Percentiles rank a stretch among this genome's conserved stretches.
phyloP scores from a whole-genome alignment of 2,888 invertebrate genomes.

The Chironomus riparius region DNA sequence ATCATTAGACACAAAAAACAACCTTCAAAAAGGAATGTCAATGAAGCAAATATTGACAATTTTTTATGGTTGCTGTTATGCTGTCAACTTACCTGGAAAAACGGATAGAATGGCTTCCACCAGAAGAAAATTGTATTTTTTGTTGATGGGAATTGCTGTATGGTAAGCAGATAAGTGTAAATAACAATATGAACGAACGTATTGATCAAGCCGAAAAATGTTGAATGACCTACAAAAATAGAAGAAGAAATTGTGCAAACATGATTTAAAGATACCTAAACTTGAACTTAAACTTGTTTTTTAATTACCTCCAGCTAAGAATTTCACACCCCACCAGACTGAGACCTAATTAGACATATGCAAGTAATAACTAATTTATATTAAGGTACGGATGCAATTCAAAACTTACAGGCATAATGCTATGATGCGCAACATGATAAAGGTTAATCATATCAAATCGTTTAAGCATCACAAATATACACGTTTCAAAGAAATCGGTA shows the following conservation, averaged over 20 bases:
- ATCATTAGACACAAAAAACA: not conserved
- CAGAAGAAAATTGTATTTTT: not conserved
- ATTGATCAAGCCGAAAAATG: slow-evolving; percentile 89
- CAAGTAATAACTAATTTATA: too few relatives aligned
- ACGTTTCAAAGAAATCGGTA: slow-evolving; percentile 20
- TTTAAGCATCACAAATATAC: slow-evolving; percentile 8
- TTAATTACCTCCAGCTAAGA: slow-evolving; percentile 51
- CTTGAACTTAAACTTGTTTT: too few relatives aligned
- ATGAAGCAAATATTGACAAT: not conserved
- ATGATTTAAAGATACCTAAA: too few relatives aligned
- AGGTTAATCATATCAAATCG: slow-evolving; percentile 21
- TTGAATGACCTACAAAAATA: slow-evolving; percentile 59
- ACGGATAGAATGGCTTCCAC: slow-evolving; percentile 23
- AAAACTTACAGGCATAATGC: slow-evolving; percentile 13
- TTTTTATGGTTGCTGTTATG: too few relatives aligned
- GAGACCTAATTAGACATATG: slow-evolving; percentile 47
- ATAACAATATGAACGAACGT: slow-evolving; percentile 92
- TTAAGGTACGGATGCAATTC: too few relatives aligned
- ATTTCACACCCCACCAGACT: slow-evolving; percentile 85
- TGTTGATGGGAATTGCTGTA: not conserved
- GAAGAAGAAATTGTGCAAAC: not conserved
- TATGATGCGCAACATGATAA: slow-evolving; percentile 18
- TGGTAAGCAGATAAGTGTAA: slow-evolving; percentile 77
- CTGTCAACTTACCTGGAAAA: not conserved
- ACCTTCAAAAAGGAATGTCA: not conserved